A percentile compares a stretch with the other conserved stretches of the same genome.
Conservation (phyloP, 2,888 invertebrate genomes). For the Caenorhabditis becei region DNA sequence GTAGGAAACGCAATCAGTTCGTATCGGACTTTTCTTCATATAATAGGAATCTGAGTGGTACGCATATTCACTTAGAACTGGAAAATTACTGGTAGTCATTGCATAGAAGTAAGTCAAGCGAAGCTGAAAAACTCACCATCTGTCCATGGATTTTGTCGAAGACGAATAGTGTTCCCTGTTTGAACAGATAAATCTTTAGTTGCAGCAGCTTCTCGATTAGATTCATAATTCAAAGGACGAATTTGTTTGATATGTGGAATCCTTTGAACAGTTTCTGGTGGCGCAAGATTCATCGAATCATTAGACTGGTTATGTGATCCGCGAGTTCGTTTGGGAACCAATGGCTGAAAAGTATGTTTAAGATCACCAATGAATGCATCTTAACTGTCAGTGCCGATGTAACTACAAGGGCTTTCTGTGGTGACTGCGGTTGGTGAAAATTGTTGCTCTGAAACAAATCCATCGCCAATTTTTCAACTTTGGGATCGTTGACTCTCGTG, state of each 20-base stretch:
- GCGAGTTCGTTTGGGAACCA: slow-evolving; percentile 24
- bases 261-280: slow-evolving; percentile 49
- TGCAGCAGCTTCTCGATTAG: too few relatives aligned
- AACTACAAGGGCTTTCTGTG: too few relatives aligned
- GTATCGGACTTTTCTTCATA: too few relatives aligned
- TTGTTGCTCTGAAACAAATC: too few relatives aligned
- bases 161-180: slow-evolving; percentile 48
- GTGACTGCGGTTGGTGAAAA: too few relatives aligned
- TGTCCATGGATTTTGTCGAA: slow-evolving; percentile 42
- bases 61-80: slow-evolving; percentile 44
- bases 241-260: background rate
- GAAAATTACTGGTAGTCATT: background rate
- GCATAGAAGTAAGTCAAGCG: too few relatives aligned
- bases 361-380: too few relatives aligned
- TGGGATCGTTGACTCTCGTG: too few relatives aligned
- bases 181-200: slow-evolving; percentile 51
- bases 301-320: slow-evolving; percentile 9
- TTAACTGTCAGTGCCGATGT: too few relatives aligned
- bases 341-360: slow-evolving; percentile 38
- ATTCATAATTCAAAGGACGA: too few relatives aligned
- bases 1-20: too few relatives aligned
- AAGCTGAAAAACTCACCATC: slow-evolving; percentile 26
- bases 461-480: too few relatives aligned
- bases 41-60: slow-evolving; percentile 28
- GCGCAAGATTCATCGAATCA: slow-evolving; percentile 25